Evolutionary conservation across 2,797 vertebrate genomes (phyloP), one percentile per base, ranked within the genome.

Genomic region (Enteromius trimaculatus): DNA sequence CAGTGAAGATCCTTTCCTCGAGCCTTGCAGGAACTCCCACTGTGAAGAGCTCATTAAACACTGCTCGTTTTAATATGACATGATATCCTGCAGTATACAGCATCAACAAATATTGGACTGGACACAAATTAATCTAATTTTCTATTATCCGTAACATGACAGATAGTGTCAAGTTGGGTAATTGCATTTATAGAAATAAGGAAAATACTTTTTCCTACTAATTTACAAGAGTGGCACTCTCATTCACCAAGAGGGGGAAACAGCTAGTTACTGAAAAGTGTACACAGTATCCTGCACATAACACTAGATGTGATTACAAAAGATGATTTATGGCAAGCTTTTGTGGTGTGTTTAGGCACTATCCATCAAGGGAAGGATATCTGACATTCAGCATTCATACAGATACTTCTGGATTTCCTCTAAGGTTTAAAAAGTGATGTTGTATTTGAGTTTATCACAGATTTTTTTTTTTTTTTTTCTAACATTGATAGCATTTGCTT

Each of bases 101-200:
- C 23, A 31, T 87, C 76, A 64, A 77, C 88, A 91, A 89, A 92
- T 90, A 94, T 93, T 92, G 90, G 58, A 93, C 92, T 92, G 89
- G 69, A 81, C 86, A 85, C 88, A 92, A 94, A 94, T 93, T 87
- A 91, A 90, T 92, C 90, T 91, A 92, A 94, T 94, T 90, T 91
- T 88, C 93, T 93, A 91, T 90, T 88, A 90, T 88, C 91, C 76
- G 77, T 81, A 89, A 90, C 88, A 89, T 91, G 92, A 92, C 92
- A 91, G 90, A 92, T 91, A 91, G 89, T 82, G 88, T 83, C 86
- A 90, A 79, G 66, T 92, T 91, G 91, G 86, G 90, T 94, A 94
- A 94, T 93, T 94, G 93, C 92, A 92, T 93, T 91, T 92, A 90
- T 90, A 89, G 90, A 93, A 92, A 93, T 92, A 89, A 86, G 87